Evolutionary conservation across 2,888 invertebrate species (phyloP).

Genomic region (Trachelus tabidus): DNA sequence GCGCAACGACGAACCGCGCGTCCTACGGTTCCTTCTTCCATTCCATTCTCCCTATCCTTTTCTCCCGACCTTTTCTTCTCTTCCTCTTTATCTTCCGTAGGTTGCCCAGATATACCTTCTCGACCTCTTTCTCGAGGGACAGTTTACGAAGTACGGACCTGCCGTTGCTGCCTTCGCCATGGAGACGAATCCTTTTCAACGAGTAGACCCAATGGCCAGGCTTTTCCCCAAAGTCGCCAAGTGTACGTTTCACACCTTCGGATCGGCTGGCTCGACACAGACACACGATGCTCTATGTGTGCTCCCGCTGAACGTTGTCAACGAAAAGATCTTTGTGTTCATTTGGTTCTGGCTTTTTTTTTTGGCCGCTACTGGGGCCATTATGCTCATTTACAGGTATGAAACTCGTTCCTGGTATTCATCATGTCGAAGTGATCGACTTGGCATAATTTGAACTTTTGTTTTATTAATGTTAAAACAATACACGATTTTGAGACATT

Average conservation of each 20-base stretch:
- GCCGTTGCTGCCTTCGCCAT: conserved; percentile 67
- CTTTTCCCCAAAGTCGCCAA: conserved; percentile 78
- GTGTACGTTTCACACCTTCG: conserved; percentile 72
- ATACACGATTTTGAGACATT: background rate
- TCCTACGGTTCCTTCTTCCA: background rate
- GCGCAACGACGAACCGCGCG: no score
- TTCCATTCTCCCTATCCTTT: background rate
- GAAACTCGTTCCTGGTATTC: background rate
- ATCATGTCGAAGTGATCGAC: background rate
- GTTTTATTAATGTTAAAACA: background rate
- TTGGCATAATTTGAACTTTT: background rate
- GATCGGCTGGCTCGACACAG: conserved; percentile 72
- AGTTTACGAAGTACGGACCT: conserved; percentile 73
- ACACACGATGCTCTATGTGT: conserved; percentile 76
- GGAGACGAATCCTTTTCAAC: conserved; percentile 64
- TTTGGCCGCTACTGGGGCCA: conserved; percentile 71
- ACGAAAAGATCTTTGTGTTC: conserved; percentile 82
- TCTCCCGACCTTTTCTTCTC: conserved; percentile 8
- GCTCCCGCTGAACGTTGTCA: conserved; percentile 81
- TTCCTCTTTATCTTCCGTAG: conserved; percentile 60
- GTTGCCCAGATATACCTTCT: conserved; percentile 76
- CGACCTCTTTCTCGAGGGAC: conserved; percentile 74
- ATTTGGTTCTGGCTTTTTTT: conserved; percentile 81
- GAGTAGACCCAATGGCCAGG: conserved; percentile 76
- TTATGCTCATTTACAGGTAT: conserved; percentile 75